These are phyloP conservation scores for Oscheius myriophilus DNA, from an alignment of 2,888 invertebrate species.

Conservation along the genomic window DNA sequence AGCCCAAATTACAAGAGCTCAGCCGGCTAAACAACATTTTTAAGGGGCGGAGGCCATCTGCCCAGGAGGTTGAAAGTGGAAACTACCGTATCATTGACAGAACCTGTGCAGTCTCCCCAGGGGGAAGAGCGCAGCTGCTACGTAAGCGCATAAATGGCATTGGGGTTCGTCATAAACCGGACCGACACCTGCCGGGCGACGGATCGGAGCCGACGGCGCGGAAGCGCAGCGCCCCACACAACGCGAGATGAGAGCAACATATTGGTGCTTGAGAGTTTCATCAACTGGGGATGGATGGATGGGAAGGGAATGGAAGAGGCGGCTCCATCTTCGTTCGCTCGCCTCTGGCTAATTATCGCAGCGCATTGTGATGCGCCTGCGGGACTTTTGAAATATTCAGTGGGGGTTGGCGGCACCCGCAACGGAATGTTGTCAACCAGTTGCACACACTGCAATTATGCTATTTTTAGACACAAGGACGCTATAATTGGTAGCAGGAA, in stretches of 20 bases:
- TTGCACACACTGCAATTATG: no score
- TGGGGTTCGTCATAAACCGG: constrained; percentile 27
- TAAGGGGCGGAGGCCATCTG: no score
- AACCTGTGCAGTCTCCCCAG: background rate
- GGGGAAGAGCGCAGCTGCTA: constrained; percentile 26
- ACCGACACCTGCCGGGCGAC: constrained; percentile 28
- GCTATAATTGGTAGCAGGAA: no score
- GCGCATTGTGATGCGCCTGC: constrained; percentile 29
- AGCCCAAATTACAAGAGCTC: no score
- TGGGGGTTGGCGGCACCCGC: background rate
- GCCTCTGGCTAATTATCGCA: constrained; percentile 22
- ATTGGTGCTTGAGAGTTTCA: constrained; percentile 28
- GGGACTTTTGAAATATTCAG: constrained; percentile 28
- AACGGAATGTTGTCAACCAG: no score
- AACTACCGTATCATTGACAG: background rate
- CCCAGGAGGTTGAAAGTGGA: background rate
- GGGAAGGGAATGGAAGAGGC: no score
- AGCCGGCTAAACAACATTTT: no score
- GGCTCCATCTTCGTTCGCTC: no score
- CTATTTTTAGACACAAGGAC: no score
- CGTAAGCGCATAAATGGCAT: constrained; percentile 29
- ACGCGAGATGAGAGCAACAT: constrained; percentile 7
- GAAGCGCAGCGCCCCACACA: constrained; percentile 8
- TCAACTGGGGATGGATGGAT: background rate
- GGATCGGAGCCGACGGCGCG: constrained; percentile 28